A percentile compares a stretch with the other conserved stretches of the same genome.
Conservation (phyloP, 2,888 invertebrate genomes). For the Stenchaetothrips biformis region DNA sequence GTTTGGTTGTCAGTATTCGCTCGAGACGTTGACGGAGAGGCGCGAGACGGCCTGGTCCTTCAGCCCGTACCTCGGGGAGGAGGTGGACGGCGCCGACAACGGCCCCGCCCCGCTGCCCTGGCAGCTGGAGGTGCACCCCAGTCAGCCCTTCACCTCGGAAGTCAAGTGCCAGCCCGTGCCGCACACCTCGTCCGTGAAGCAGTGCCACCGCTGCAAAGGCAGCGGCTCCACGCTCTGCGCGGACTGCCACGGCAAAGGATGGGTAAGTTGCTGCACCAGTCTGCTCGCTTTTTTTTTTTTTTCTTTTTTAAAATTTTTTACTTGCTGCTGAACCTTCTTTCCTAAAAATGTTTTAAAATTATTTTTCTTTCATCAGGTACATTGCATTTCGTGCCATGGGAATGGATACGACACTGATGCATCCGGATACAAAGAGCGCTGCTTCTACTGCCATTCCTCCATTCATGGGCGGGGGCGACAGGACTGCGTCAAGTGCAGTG, state of each 20-base stretch:
- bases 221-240: constrained; percentile 44
- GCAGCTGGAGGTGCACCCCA: constrained; percentile 47
- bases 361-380: constrained; percentile 38
- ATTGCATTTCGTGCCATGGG: constrained; percentile 49
- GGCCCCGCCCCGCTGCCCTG: constrained; percentile 48
- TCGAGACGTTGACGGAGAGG: constrained; percentile 52
- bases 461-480: constrained; percentile 45
- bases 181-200: constrained; percentile 49
- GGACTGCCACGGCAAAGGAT: constrained; percentile 49
- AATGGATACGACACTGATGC: constrained; percentile 45
- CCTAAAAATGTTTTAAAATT: neutral
- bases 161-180: constrained; percentile 49
- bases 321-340: neutral
- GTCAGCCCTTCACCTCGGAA: constrained; percentile 46
- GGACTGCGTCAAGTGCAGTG: constrained; percentile 47
- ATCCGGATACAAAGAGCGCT: constrained; percentile 43
- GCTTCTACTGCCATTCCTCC: constrained; percentile 44
- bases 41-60: constrained; percentile 51
- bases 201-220: constrained; percentile 47
- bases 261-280: constrained; percentile 40
- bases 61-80: constrained; percentile 48
- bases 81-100: constrained; percentile 45
- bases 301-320: constrained; percentile 7
- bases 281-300: neutral
- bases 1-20: constrained; percentile 46